Evolutionary conservation across 2,888 invertebrate species (phyloP).

Genomic region (Seira sanloemensis): DNA sequence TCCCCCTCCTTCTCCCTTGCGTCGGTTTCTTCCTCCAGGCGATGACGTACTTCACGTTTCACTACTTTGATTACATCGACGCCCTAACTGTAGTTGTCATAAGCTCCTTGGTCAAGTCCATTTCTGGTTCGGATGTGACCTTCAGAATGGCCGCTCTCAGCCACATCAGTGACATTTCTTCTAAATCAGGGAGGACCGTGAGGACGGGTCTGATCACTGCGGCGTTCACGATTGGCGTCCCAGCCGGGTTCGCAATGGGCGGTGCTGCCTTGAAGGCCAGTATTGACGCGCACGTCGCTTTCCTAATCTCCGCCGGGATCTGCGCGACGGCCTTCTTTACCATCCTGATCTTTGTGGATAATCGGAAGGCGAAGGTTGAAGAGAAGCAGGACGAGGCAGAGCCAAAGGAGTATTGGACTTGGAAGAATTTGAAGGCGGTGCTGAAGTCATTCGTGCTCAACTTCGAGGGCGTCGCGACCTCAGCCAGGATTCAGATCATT

Average conservation of each 20-base stretch:
- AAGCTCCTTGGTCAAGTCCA: conserved; percentile 74
- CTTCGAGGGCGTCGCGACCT: conserved; percentile 84
- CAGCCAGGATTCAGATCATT: conserved; percentile 65
- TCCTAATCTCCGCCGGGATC: conserved; percentile 70
- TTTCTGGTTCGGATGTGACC: conserved; percentile 79
- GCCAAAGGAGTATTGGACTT: conserved; percentile 68
- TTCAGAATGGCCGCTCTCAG: conserved; percentile 74
- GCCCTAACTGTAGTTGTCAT: conserved; percentile 67
- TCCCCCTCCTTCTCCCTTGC: conserved; percentile 72
- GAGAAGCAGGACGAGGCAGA: conserved; percentile 61
- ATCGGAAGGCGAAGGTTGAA: conserved; percentile 67
- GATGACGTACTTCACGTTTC: conserved; percentile 66
- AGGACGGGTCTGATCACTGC: conserved; percentile 80
- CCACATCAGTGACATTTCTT: conserved; percentile 75
- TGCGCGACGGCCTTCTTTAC: conserved; percentile 68
- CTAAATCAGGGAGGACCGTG: conserved; percentile 80
- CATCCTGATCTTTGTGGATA: conserved; percentile 69
- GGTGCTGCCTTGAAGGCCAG: conserved; percentile 69
- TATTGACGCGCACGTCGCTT: conserved; percentile 69
- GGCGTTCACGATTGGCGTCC: conserved; percentile 76
- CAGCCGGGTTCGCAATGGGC: conserved; percentile 73
- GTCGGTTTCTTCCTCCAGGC: conserved; percentile 70
- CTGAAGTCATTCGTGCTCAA: conserved; percentile 87
- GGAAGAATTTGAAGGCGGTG: conserved; percentile 82
- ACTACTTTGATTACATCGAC: conserved; percentile 61